Percentiles rank a stretch among this genome's conserved stretches.
Evolutionary conservation across 2,888 invertebrate genomes (phyloP).

Genomic region (Leptopterna dolabrata): DNA sequence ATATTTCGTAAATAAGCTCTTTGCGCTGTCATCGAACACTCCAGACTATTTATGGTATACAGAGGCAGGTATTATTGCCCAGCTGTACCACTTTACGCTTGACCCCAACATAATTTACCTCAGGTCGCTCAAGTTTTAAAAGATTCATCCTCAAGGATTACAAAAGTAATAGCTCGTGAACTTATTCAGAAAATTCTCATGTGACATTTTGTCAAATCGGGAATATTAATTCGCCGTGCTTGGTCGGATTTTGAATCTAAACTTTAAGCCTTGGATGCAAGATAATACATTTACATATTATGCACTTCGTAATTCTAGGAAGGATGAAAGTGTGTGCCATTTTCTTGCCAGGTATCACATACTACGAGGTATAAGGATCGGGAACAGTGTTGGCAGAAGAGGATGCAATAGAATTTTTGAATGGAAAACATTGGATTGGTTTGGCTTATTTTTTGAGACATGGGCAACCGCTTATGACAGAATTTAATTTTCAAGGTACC

Average conservation of each 20-base stretch:
- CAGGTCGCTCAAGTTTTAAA: background rate
- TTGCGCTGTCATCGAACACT: background rate
- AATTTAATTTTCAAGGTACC: too few relatives aligned
- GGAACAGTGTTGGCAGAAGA: background rate
- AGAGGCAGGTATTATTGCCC: background rate
- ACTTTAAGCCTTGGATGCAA: background rate
- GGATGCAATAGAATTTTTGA: background rate
- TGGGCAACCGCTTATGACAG: too few relatives aligned
- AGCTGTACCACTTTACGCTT: background rate
- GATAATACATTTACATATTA: background rate
- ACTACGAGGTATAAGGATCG: background rate
- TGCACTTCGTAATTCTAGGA: background rate
- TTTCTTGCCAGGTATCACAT: background rate
- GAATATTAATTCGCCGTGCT: background rate
- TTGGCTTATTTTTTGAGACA: background rate
- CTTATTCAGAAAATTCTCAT: background rate
- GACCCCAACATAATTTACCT: background rate
- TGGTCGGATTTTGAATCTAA: background rate
- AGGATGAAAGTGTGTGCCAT: background rate
- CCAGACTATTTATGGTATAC: background rate
- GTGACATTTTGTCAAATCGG: background rate
- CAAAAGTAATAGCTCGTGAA: background rate
- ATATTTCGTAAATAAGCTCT: background rate
- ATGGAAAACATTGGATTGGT: background rate
- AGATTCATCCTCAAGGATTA: background rate